A percentile compares a stretch with the other conserved stretches of the same genome.
Conservation (phyloP, 2,113 vertebrate genomes). For the Neolamprologus longior region DNA sequence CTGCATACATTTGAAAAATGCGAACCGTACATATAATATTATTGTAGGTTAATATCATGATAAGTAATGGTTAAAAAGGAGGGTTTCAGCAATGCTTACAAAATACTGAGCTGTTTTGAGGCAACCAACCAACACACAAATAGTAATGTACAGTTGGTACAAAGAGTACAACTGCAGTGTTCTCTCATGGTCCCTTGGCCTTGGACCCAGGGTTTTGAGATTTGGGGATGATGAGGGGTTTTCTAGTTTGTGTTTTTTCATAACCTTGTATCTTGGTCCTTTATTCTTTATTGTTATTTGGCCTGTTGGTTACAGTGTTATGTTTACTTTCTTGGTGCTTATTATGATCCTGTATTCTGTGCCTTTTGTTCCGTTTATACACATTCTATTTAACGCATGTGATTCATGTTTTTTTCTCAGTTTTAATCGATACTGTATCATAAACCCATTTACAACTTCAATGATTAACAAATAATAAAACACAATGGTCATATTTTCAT, state of each 20-base stretch:
- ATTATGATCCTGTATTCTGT: not conserved
- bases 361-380: not conserved
- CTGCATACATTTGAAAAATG: no score
- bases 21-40: fast-evolving
- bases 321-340: fast-evolving
- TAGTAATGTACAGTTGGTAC: no score
- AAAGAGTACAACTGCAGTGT: no score
- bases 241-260: not conserved
- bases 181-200: no score
- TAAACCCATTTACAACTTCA: not conserved
- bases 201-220: fast-evolving
- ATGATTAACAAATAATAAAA: not conserved
- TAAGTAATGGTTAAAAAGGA: no score
- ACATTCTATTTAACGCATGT: fast-evolving
- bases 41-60: no score
- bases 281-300: not conserved
- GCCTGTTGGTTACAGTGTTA: fast-evolving
- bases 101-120: no score
- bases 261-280: not conserved
- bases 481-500: not conserved
- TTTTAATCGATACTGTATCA: not conserved
- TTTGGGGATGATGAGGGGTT: not conserved
- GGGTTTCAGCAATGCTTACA: no score
- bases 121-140: fast-evolving
- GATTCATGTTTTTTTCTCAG: not conserved